Conservation (phyloP, 1,140 invertebrate genomes). For the Ridgeia piscesae region DNA sequence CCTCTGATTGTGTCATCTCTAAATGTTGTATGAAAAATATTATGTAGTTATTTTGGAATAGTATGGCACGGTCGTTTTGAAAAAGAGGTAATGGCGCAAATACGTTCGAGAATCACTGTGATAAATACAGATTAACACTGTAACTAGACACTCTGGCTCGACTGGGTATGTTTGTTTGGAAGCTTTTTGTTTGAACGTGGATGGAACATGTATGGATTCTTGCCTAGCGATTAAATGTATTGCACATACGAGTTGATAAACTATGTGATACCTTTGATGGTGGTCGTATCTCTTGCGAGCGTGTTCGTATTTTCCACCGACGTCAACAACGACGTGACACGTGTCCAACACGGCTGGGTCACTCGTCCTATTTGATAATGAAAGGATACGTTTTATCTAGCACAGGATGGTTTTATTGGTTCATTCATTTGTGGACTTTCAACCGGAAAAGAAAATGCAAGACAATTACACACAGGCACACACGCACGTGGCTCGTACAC, state of each 20-base stretch:
- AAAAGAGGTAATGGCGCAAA: no score
- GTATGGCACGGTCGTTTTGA: no score
- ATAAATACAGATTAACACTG: no score
- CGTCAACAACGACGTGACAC: conserved; percentile 96
- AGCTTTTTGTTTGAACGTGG: no score
- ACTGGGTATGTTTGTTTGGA: background rate
- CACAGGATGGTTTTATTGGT: background rate
- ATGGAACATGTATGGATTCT: background rate
- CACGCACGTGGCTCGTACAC: no score
- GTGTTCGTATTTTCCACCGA: conserved; percentile 84
- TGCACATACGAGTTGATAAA: background rate
- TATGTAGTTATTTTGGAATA: no score
- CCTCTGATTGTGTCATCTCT: no score
- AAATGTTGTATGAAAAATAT: no score
- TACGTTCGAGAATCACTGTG: no score
- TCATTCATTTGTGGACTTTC: background rate
- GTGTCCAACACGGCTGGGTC: conserved; percentile 68
- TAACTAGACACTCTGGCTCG: no score
- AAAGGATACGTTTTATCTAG: background rate
- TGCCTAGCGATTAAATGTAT: background rate
- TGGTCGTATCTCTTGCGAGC: conserved; percentile 84
- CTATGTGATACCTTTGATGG: conserved; percentile 74
- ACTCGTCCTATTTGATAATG: conserved; percentile 60
- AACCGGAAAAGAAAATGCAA: no score
- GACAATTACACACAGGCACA: background rate